Base-by-base conservation (phyloP, 2,113 vertebrate genomes). In the Chloebia gouldiae region DNA sequence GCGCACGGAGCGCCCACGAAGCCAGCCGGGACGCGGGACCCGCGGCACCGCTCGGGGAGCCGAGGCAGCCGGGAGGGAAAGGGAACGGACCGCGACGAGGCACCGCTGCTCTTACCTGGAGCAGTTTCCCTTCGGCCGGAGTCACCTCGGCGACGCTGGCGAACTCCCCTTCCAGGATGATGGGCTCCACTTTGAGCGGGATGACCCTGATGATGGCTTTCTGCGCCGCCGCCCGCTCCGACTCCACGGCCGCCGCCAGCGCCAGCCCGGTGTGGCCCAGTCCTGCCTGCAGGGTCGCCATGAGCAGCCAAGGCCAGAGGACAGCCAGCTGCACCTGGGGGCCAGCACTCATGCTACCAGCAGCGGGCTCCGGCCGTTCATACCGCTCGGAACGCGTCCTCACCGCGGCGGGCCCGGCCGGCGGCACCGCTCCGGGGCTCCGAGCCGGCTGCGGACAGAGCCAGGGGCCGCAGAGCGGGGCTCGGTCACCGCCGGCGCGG, bases 291-390 rank as follows among this genome's bases (percentile, higher is more conserved):
- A 99, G 98, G 97, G 98, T 98, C 95, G 98, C 98, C 98, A 99
- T 98, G 96, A 99, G 98, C 98, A 99, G 99, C 99, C 99, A 99
- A 97, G 98, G 99, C 99, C 99, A 99, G 98, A 99, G 99, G 98
- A 98, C 98, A 98, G 98, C 98, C 99, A 98, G 98, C 98, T 98
- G 99, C 98, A 98, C 98, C 98, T 92, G 98, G 97, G 98, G 98
- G 98, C 98, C 98, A 94, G 94, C 98, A 98, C 98, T 99, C 99
- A 99, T 99, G 99, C 99, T 99, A 98, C 98, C 98, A 98, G 98
- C 98, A 97, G 98, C 96, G 98, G 98, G 97, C 98, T 97, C 97
- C 89, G 97, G 98, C 98, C 98, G 98, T 98, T 97, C 99, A 99
- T 99, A 98, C 98, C 98, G 99, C 98, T 98, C 97, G 90, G 94